Evolutionary conservation across 1,140 invertebrate species (phyloP), one percentile per base, ranked within the genome.

Genomic region (Gerris buenoi): DNA sequence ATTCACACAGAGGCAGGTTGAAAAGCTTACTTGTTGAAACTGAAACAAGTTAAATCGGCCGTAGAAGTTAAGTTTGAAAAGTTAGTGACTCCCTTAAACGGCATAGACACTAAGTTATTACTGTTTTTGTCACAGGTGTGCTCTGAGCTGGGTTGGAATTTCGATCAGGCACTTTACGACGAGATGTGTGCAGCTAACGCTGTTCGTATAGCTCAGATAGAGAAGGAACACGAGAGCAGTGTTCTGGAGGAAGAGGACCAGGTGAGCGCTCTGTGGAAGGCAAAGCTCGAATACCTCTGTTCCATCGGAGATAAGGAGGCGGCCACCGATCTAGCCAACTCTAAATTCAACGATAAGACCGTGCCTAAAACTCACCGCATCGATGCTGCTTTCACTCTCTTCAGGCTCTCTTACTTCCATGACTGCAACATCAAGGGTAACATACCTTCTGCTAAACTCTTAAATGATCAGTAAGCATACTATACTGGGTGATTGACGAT

Each of bases 321-420:
- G 27, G 76, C 75, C 5, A 80, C 75, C 18, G 78, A 85, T 26
- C 76, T 79, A 0, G 86, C 91, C 3, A 94, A 95, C 74, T 82
- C 88, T n/a, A 91, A 92, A 76, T 91, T 93, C 0, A 90, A 91
- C 71, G 93, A 96, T 70, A 96, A 97, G 78, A 95, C 92, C n/a
- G 89, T 95, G 0, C 93, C 92, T 0, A 79, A 95, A 33, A 93
- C 93, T n/a, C 92, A 95, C 74, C 81, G 91, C 71, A 79, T 97
- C 65, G 94, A 97, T 76, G 87, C 95, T 67, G 86, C 96, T 33
- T 97, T 97, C 75, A 89, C 93, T 72, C 83, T 92, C 64, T 95
- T 97, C 70, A 84, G 95, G 68, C 84, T 96, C 72, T 93, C 93
- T 18, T 80, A 96, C 23, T 97, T 96, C 75, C 95, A 94, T 75